Base-by-base conservation (phyloP, 1,140 invertebrate genomes). In the Aricia agestis region DNA sequence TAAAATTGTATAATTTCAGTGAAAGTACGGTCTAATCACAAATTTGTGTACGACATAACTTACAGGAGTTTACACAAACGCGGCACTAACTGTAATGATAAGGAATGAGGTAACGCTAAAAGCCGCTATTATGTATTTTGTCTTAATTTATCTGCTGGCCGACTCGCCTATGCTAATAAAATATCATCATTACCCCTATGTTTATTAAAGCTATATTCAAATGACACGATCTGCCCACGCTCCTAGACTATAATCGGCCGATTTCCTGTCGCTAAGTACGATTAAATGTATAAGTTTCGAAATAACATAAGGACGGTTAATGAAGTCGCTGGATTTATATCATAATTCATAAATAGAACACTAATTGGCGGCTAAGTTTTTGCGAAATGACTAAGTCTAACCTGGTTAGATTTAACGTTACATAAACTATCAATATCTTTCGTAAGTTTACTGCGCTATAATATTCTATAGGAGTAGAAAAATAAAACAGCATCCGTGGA, bases 201-300 rank as follows among this genome's bases (percentile, higher is more conserved):
- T 58, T 68, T 25, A 75, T 73, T 77, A 75, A 74, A 70, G 72
- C 74, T 68, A 74, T 65, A 74, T 73, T 80, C 19, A 66, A 78
- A 67, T 45, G 63, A 67, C 67, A 72, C 41, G 42, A 36, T 69
- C 74, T 58, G 70, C 70, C 75, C 75, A 74, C 59, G 76, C 77
- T 82, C 79, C 73, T 74, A 68, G 70, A 71, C 77, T 82, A 79
- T 83, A 81, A 82, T 81, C 76, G 77, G 83, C 81, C 83, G 79
- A 83, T 87, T 83, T 86, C 82, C 86, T 87, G 85, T 89, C 86
- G 84, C 84, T 87, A 87, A 89, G 87, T 87, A 82, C 86, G 86
- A 87, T 89, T 85, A 86, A 89, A 89, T 80, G 81, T 82, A 66
- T 68, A 78, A 81, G 80, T 84, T 86, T 78, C 79, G 82, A 79